phyloP scores from a whole-genome alignment of 2,888 invertebrate genomes.

The Patella ulyssiponensis region DNA sequence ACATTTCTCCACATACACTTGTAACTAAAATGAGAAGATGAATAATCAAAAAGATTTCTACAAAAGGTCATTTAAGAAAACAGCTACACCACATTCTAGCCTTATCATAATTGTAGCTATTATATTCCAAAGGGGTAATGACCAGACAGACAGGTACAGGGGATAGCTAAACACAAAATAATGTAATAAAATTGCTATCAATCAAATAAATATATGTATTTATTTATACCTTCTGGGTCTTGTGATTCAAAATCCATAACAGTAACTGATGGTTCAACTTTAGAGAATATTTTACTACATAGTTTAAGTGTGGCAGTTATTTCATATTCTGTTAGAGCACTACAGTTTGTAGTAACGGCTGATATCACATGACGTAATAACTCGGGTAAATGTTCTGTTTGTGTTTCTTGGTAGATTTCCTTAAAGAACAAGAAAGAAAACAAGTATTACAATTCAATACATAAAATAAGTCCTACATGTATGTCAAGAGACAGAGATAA shows the following conservation, averaged over 20 bases:
- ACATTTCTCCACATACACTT: background rate
- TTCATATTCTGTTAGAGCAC: conserved; percentile 77
- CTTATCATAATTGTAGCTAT: too few species aligned
- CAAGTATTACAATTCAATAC: background rate
- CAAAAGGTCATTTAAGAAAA: too few species aligned
- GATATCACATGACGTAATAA: conserved; percentile 81
- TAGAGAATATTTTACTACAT: conserved; percentile 82
- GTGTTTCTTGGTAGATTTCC: conserved; percentile 84
- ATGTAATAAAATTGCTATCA: too few species aligned
- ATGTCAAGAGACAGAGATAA: too few species aligned
- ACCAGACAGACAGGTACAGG: too few species aligned
- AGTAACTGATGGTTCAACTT: conserved; percentile 78
- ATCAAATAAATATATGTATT: too few species aligned
- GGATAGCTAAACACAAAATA: too few species aligned
- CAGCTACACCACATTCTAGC: too few species aligned
- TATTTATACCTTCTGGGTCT: background rate
- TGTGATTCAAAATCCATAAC: conserved; percentile 15
- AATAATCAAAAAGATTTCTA: too few species aligned
- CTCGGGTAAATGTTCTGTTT: conserved; percentile 84
- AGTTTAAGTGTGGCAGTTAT: conserved; percentile 79
- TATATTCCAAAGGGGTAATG: too few species aligned
- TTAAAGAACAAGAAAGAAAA: conserved; percentile 39
- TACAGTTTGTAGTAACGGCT: conserved; percentile 77
- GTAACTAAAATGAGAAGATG: too few species aligned
- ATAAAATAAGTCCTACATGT: too few species aligned